Base-by-base conservation (phyloP, 92 coral and sea anemone species). In the Anthopleura xanthogrammica region DNA sequence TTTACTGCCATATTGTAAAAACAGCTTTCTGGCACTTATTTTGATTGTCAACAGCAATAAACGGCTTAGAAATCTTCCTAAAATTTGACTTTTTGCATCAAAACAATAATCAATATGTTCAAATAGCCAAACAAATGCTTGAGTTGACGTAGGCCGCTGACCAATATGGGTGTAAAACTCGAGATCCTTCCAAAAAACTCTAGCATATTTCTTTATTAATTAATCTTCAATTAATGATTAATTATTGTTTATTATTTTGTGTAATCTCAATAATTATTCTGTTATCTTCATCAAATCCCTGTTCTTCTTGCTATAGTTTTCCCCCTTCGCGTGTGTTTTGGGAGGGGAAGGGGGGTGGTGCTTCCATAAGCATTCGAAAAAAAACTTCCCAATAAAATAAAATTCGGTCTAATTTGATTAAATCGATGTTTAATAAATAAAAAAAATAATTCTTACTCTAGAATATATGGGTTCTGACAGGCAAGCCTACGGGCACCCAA, bases 1-100 rank as follows among this genome's bases (percentile, higher is more conserved):
- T 79, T 79, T 55, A 76, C 41, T 20, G 79, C 79, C 56, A 41
- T 46, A 41, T 43, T 76, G 60, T 16, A n/a, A 17, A 46, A 29
- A 20, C 74, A 68, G 42, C 41, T 36, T 68, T 12, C 74, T 77
- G 29, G 42, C 16, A 23, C 41, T 46, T 68, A 68, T 68, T 68
- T 68, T 68, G 74, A 68, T 68, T 12, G 36, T 29, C 1, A 68
- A 23, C 41, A 68, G 74, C 42, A 6, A 54, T 54, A 5, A 54
- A 68, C 40, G 41, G 74, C 74, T 36, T 23, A 23, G 42, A 46
- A 68, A 68, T 68, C 42, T 12, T 29, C 5, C 19, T 68, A 29
- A 36, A 12, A 29, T 36, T 13, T 5, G 16, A 2, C 1, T 17
- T 68, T 68, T 68, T 3, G 29, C 42, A 23, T 68, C 74, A 68